Percentiles rank a stretch among this genome's conserved stretches.
Evolutionary conservation across 2,888 invertebrate genomes (phyloP).

Genomic region (Caenorhabditis plicata): DNA sequence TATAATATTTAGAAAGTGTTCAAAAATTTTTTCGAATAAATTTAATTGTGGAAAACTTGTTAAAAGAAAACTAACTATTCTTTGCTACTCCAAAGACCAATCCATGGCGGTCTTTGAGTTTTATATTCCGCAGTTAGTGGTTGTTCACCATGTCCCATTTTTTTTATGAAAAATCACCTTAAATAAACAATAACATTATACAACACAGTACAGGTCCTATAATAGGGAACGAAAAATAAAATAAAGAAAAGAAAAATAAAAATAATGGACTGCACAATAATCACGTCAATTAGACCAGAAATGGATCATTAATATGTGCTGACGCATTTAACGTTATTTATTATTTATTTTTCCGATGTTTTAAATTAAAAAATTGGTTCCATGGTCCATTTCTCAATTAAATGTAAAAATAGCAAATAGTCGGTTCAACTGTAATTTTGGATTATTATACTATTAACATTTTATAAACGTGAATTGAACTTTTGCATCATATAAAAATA

Average conservation of each 20-base stretch:
- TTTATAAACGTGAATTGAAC: background rate
- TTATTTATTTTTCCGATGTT: background rate
- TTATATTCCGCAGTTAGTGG: conserved; percentile 54
- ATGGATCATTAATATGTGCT: conserved; percentile 6
- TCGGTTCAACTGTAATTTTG: too few relatives aligned
- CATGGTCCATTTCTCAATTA: background rate
- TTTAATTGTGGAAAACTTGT: background rate
- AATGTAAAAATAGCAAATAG: background rate
- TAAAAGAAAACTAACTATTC: conserved; percentile 47
- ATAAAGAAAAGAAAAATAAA: too few relatives aligned
- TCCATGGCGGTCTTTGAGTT: conserved; percentile 57
- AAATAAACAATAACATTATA: too few relatives aligned
- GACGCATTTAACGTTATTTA: background rate
- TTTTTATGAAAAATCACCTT: too few relatives aligned
- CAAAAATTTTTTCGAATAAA: background rate
- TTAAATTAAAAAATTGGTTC: background rate
- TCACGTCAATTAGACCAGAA: too few relatives aligned
- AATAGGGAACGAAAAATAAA: too few relatives aligned
- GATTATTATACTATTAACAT: background rate
- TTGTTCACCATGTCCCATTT: conserved; percentile 54
- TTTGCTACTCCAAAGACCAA: conserved; percentile 53
- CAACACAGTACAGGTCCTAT: too few relatives aligned
- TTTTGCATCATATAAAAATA: conserved; percentile 10
- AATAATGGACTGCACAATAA: too few relatives aligned
- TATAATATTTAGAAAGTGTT: too few relatives aligned